phyloP scores from a whole-genome alignment of 2,888 invertebrate genomes.

The Oligia fasciuncula region DNA sequence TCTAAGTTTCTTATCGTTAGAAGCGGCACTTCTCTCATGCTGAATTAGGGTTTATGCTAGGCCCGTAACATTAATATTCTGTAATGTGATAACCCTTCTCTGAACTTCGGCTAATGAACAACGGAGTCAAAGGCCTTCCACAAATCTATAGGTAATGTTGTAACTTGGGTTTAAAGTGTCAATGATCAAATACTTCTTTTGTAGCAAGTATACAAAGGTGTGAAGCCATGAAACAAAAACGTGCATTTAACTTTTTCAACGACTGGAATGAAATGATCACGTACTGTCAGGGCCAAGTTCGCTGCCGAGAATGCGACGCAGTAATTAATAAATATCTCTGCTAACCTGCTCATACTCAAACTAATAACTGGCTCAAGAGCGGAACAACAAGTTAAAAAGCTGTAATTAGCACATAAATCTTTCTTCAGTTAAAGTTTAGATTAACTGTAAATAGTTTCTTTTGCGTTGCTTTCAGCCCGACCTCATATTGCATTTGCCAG shows the following conservation, averaged over 20 bases:
- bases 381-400: constrained; percentile 25
- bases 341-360: constrained; percentile 26
- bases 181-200: constrained; percentile 4
- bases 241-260: constrained; percentile 22
- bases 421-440: constrained; percentile 37
- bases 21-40: background rate
- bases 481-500: constrained; percentile 65
- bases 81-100: background rate
- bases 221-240: constrained; percentile 15
- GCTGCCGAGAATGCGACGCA: constrained; percentile 8
- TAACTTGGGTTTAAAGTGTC: background rate
- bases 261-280: constrained; percentile 23
- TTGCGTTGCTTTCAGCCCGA: constrained; percentile 55
- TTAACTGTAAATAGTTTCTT: constrained; percentile 51
- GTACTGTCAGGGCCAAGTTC: constrained; percentile 29
- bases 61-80: background rate
- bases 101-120: background rate
- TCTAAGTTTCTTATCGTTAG: background rate
- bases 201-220: constrained; percentile 10
- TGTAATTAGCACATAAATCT: constrained; percentile 39
- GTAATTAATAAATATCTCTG: constrained; percentile 9
- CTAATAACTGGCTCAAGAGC: constrained; percentile 21
- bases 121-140: constrained; percentile 30
- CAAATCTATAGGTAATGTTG: background rate
- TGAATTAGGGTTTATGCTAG: background rate